These are phyloP conservation scores for Salvelinus sp. DNA, from an alignment of 2,113 vertebrate genomes.

Conservation along the genomic window DNA sequence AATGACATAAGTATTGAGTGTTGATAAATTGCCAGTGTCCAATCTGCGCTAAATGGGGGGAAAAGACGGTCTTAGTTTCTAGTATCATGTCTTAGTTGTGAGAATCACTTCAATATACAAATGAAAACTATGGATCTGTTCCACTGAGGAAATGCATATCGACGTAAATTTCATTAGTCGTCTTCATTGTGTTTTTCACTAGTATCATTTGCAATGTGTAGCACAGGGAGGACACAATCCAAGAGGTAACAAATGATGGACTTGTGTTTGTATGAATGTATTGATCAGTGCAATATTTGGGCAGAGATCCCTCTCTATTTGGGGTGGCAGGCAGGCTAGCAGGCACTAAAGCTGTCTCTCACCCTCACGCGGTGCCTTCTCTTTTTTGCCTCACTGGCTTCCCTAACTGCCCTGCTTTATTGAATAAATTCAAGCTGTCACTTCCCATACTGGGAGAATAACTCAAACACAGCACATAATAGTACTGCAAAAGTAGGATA, in stretches of 20 bases:
- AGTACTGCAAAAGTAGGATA: constrained; percentile 99
- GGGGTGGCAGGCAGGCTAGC: constrained; percentile 75
- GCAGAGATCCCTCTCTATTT: constrained; percentile 81
- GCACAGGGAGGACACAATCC: constrained; percentile 4
- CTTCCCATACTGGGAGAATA: constrained; percentile 97
- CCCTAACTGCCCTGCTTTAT: constrained; percentile 95
- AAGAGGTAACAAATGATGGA: constrained; percentile 71
- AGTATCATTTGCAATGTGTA: constrained; percentile 38
- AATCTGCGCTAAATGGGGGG: background rate
- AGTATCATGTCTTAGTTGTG: background rate
- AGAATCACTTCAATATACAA: background rate
- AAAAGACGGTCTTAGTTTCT: background rate
- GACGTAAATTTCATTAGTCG: constrained; percentile 43
- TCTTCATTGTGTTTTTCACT: constrained; percentile 47
- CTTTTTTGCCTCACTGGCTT: constrained; percentile 93
- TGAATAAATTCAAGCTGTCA: constrained; percentile 99
- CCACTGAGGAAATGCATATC: constrained; percentile 35
- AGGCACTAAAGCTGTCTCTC: constrained; percentile 72
- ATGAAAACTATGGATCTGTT: background rate
- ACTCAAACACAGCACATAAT: constrained; percentile 99
- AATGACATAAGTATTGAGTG: background rate
- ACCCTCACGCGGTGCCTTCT: constrained; percentile 71
- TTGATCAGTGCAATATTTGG: constrained; percentile 87
- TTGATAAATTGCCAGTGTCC: background rate
- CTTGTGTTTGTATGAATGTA: constrained; percentile 92